Percentiles rank a stretch among this genome's conserved stretches.
These are phyloP conservation scores for Drosophila pseudotakahashii DNA, from an alignment of 2,888 invertebrate genomes.

Conservation along the genomic window DNA sequence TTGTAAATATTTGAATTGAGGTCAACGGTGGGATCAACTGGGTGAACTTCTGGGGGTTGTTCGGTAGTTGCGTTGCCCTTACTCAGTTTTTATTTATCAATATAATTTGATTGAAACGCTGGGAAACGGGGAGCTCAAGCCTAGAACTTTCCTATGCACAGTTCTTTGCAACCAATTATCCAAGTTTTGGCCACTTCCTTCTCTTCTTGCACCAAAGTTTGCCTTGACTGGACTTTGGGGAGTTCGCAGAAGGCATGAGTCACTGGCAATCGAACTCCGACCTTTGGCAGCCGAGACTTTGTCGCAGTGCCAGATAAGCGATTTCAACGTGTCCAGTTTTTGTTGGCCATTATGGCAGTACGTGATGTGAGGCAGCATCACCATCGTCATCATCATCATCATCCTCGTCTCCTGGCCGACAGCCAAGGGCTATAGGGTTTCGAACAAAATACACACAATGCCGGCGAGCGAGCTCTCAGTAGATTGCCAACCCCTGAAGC, in stretches of 20 bases:
- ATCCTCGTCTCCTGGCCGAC: slow-evolving; percentile 36
- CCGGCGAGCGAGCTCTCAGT: slow-evolving; percentile 14
- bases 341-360: slow-evolving; percentile 52
- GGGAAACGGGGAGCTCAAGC: background rate
- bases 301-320: slow-evolving; percentile 45
- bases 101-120: slow-evolving; percentile 38
- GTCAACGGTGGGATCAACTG: slow-evolving; percentile 60
- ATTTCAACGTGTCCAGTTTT: slow-evolving; percentile 30
- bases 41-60: slow-evolving; percentile 27
- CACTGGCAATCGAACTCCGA: slow-evolving; percentile 59
- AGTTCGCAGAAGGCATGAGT: slow-evolving; percentile 30
- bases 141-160: slow-evolving; percentile 15
- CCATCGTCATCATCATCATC: slow-evolving; percentile 27
- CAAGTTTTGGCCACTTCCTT: slow-evolving; percentile 32
- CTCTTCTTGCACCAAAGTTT: slow-evolving; percentile 40
- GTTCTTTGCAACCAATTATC: slow-evolving; percentile 33
- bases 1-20: slow-evolving; percentile 78
- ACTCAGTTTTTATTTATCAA: slow-evolving; percentile 25
- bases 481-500: slow-evolving; percentile 28
- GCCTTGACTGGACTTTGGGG: slow-evolving; percentile 17
- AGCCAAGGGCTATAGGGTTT: slow-evolving; percentile 40
- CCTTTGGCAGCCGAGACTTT: slow-evolving; percentile 58
- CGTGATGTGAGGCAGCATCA: slow-evolving; percentile 53
- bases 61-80: background rate
- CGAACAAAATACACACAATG: slow-evolving; percentile 19